These are phyloP conservation scores for Eremobia ochroleuca DNA, from an alignment of 2,888 invertebrate species.

Conservation along the genomic window DNA sequence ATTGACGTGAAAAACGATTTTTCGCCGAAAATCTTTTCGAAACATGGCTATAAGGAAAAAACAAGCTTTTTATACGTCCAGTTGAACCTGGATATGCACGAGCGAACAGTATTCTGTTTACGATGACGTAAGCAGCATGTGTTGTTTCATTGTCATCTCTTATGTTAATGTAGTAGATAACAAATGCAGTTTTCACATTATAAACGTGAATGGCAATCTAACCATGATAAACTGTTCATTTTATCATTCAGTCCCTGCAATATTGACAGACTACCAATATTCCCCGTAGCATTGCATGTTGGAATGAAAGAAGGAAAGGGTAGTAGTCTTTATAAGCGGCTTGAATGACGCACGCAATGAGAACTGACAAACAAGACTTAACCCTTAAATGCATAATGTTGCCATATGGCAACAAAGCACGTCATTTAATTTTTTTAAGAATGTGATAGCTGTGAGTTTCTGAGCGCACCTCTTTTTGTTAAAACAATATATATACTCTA, in stretches of 20 bases:
- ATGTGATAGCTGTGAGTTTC: too few species aligned
- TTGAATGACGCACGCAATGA: slow-evolving; percentile 12
- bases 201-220: slow-evolving; percentile 32
- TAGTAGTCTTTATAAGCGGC: neutral
- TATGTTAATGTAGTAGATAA: slow-evolving; percentile 41
- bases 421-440: too few species aligned
- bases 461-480: too few species aligned
- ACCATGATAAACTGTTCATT: slow-evolving; percentile 50
- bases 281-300: neutral
- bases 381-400: too few species aligned
- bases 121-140: slow-evolving; percentile 40
- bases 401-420: too few species aligned
- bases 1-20: neutral
- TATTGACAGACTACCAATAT: slow-evolving; percentile 26
- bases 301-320: slow-evolving; percentile 4
- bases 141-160: slow-evolving; percentile 51
- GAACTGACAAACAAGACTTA: slow-evolving; percentile 9
- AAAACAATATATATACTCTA: too few species aligned
- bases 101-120: slow-evolving; percentile 32
- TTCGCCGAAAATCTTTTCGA: neutral
- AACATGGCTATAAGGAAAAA: neutral
- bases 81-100: slow-evolving; percentile 14
- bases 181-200: slow-evolving; percentile 42
- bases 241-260: slow-evolving; percentile 47
- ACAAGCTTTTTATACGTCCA: slow-evolving; percentile 1